phyloP scores from a whole-genome alignment of 2,888 invertebrate genomes.

The Gisinianus flammeolus region DNA sequence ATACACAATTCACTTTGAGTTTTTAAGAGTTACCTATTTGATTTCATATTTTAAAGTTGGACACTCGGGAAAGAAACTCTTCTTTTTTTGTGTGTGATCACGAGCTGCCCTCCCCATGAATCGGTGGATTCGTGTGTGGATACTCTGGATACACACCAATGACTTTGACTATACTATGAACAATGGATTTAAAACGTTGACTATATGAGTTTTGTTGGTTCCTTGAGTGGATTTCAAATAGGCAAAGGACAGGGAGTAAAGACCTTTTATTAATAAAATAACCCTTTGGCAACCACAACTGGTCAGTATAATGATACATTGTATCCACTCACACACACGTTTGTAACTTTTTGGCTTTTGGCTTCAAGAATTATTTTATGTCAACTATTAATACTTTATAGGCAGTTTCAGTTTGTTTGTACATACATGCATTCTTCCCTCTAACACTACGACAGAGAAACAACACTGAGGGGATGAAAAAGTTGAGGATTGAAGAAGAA shows the following conservation, averaged over 20 bases:
- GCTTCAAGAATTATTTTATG: constrained; percentile 8
- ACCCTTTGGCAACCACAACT: background rate
- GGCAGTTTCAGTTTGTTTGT: background rate
- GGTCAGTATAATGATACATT: background rate
- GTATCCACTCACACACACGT: background rate
- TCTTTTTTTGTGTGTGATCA: too few species aligned
- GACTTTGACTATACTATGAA: too few species aligned
- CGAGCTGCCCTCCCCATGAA: background rate
- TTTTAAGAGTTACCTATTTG: too few species aligned
- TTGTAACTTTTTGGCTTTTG: background rate
- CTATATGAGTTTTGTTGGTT: background rate
- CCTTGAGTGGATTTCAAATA: background rate
- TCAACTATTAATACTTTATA: constrained; percentile 10
- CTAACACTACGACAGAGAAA: background rate
- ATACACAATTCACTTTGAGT: too few species aligned
- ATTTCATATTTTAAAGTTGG: too few species aligned
- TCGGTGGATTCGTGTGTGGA: background rate
- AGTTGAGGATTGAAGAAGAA: background rate
- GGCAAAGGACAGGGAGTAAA: background rate
- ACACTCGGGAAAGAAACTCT: too few species aligned
- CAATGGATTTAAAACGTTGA: background rate
- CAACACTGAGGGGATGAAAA: background rate
- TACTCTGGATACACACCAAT: too few species aligned
- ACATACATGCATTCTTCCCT: background rate
- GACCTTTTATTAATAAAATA: background rate